Evolutionary conservation across 2,113 vertebrate species (phyloP), one percentile per base, ranked within the genome.

Genomic region (Camarhynchus parvulus): DNA sequence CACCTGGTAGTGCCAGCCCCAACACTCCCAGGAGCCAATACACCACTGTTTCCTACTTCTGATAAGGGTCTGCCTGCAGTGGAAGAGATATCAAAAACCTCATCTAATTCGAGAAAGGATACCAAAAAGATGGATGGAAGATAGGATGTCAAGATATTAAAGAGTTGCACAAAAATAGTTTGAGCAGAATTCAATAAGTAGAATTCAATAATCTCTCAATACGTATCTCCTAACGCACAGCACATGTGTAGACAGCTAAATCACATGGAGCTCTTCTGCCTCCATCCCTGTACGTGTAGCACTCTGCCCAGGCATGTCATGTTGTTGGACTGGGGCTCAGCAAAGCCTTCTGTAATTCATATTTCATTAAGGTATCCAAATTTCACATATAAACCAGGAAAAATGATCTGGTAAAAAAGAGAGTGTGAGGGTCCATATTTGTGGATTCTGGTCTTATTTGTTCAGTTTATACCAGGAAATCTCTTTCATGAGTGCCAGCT

Each of bases 391-490:
- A 70, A 58, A 81, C 5, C n/a, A 63, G 56, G 33, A 83, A 77
- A 87, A 78, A 69, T 10, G 2, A 69, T 23, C 11, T 4, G 7
- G 23, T 55, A 35, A 41, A 80, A 67, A 77, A 33, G 61, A 24
- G 4, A 46, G 23, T 20, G 20, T 63, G 64, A 92, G 25, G 3
- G 28, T 52, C 62, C 14, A 4, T 42, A 41, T 44, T 86, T 74
- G 27, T 89, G 39, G 16, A 56, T 80, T 74, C 72, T 90, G 52
- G 47, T 81, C 25, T 41, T 44, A 81, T 87, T 88, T 86, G 35
- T 42, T 92, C 42, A 10, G 16, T 77, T 96, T 84, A 80, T 91
- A 92, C 61, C 66, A 91, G 64, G 25, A 94, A 92, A 84, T 64
- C 24, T 37, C 72, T 23, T 72, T 64, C 14, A 21, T 17, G 15